Base-by-base conservation (phyloP, 2,888 invertebrate species). In the Zaprionus obscuricornis region DNA sequence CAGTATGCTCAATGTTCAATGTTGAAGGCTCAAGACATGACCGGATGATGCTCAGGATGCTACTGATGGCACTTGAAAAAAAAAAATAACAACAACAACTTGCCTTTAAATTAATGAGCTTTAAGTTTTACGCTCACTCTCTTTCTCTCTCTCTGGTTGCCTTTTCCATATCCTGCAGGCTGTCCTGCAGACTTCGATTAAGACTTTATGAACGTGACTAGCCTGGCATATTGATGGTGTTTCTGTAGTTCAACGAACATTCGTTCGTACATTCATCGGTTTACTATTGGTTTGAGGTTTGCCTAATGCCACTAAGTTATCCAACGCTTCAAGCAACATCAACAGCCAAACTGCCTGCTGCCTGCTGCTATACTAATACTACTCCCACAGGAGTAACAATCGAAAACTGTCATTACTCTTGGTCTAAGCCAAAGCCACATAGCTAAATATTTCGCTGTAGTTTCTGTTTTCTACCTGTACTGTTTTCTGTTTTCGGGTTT, bases 121-220 rank as follows among this genome's bases (percentile, higher is more conserved):
- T 75, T 62, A 83, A 82, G 82, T 58, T 64, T 5, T n/a, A 2
- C 29, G 8, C 29, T 24, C 8, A 24, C 5, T 6, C 24, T 24
- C 5, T 24, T 24, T 8, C 5, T 6, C 24, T n/a, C n/a, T n/a
- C n/a, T n/a, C n/a, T n/a, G n/a, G n/a, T n/a, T n/a, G n/a, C n/a
- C n/a, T n/a, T n/a, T n/a, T n/a, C n/a, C n/a, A 55, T 57, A 54
- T 47, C 34, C 69, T 54, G 55, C 77, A 71, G n/a, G 59, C 74
- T 64, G 65, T 42, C 4, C 14, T 43, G 37, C 34, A 40, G 39
- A 16, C 39, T 62, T 65, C 84, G 76, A 83, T 79, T 83, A 69
- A 78, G 84, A 66, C 66, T 69, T 74, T 57, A 16, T 27, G 58
- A 54, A 83, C 78, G 78, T 78, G 78, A 83, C 84, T 57, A 40